Base-by-base conservation (phyloP, 2,797 vertebrate species). In the Poecilia picta region DNA sequence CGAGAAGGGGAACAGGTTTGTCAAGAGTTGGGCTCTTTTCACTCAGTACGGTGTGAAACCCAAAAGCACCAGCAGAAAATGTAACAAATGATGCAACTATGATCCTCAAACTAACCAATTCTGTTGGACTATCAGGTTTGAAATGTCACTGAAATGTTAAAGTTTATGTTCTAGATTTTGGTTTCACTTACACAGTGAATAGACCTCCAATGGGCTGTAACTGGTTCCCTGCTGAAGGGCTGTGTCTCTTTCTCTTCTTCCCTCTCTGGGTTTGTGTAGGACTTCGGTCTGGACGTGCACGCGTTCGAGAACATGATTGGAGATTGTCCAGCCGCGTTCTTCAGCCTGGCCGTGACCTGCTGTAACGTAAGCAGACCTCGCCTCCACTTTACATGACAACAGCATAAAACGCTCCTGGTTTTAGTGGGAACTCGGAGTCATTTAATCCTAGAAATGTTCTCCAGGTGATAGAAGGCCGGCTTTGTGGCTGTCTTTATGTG, bases 281-380 rank as follows among this genome's bases (percentile, higher is more conserved):
- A 98, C 92, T 99, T 99, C 83, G 98, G 98, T 66, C 93, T 99
- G 89, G 97, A 99, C 0, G 82, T 97, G 76, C 92, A 93, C 20
- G 90, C 96, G 0, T 99, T 99, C 87, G 93, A 94, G 86, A 96
- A 95, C 81, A 95, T 99, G 95, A 97, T 97, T 41, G 97, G 87
- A 6, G 96, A 97, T 92, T 99, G 98, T 85, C 98, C 97, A 0
- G 80, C 92, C 0, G 88, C 94, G 1, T 97, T 98, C 92, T 95
- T 99, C 77, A 96, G 96, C 79, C 95, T 99, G 3, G 96, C 98
- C 31, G 96, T 98, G 82, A 94, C 95, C 87, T 99, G 98, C 95
- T 99, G 98, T 93, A 95, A 92, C 33, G 98, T 99, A 93, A 95
- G 97, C 46, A n/a, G 18, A 66, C 8, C 23, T 25, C 12, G 10